phyloP scores from a whole-genome alignment of 1,140 invertebrate genomes.

The Thaumetopoea pityocampa region DNA sequence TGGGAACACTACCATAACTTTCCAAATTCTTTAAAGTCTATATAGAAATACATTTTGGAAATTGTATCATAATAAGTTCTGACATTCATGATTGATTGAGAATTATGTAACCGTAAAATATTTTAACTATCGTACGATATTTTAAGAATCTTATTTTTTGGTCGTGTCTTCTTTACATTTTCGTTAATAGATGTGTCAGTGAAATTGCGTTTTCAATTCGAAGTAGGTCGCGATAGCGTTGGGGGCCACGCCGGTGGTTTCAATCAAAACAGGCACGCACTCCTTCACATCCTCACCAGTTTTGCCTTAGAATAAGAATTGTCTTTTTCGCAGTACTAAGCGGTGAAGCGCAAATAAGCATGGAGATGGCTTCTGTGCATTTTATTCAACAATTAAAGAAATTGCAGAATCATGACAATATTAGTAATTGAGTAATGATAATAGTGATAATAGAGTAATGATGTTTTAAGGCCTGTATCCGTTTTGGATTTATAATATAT shows the following conservation, averaged over 20 bases:
- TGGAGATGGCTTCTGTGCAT: slow-evolving; percentile 33
- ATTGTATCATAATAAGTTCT: too few species aligned
- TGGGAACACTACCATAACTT: too few species aligned
- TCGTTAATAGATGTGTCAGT: slow-evolving; percentile 71
- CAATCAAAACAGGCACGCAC: slow-evolving; percentile 73
- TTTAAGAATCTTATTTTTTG: slow-evolving; percentile 52
- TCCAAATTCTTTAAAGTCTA: too few species aligned
- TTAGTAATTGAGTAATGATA: too few species aligned
- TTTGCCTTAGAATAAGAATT: slow-evolving; percentile 72
- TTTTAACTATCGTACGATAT: slow-evolving; percentile 14
- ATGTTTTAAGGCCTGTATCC: too few species aligned
- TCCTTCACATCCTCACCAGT: slow-evolving; percentile 67
- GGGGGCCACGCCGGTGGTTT: slow-evolving; percentile 50
- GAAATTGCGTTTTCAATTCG: slow-evolving; percentile 73
- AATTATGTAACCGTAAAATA: slow-evolving; percentile 12
- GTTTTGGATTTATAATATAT: too few species aligned
- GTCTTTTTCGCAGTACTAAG: slow-evolving; percentile 66
- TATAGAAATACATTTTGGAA: too few species aligned
- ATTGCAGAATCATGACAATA: too few species aligned
- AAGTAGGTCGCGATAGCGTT: slow-evolving; percentile 42
- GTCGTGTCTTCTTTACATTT: slow-evolving; percentile 55
- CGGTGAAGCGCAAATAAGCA: slow-evolving; percentile 34
- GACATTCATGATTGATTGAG: too few species aligned
- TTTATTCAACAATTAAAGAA: too few species aligned
- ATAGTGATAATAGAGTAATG: too few species aligned